A percentile compares a stretch with the other conserved stretches of the same genome.
These are phyloP conservation scores for Yponomeuta malinellus DNA, from an alignment of 2,888 invertebrate genomes.

Conservation along the genomic window DNA sequence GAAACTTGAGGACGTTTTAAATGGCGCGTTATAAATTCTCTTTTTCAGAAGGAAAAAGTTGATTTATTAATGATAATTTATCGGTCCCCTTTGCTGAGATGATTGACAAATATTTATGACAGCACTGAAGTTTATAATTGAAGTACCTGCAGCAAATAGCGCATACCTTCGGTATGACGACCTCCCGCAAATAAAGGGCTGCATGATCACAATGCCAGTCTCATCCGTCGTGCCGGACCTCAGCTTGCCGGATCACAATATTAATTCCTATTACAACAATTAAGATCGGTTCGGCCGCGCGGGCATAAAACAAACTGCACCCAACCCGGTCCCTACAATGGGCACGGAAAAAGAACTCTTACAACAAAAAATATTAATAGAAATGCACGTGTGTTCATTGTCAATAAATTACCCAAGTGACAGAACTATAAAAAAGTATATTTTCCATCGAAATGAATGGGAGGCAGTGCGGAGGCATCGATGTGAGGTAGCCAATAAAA, in stretches of 20 bases:
- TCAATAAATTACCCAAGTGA: slow-evolving; percentile 75
- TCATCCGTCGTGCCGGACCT: slow-evolving; percentile 21
- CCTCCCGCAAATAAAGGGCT: slow-evolving; percentile 24
- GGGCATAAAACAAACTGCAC: slow-evolving; percentile 61
- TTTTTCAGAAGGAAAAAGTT: not conserved
- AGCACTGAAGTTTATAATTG: not conserved
- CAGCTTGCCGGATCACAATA: slow-evolving; percentile 38
- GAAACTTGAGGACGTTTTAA: not conserved
- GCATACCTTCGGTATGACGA: slow-evolving; percentile 16
- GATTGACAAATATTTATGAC: not conserved
- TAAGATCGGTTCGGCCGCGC: slow-evolving; percentile 42
- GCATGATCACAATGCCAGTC: slow-evolving; percentile 11
- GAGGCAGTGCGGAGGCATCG: slow-evolving; percentile 69
- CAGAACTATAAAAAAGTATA: slow-evolving; percentile 74
- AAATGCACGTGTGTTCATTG: slow-evolving; percentile 75
- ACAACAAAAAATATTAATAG: slow-evolving; percentile 75
- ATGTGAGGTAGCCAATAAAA: slow-evolving; percentile 74
- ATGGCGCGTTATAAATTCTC: not conserved
- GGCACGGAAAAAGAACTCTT: slow-evolving; percentile 52
- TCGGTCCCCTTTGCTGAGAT: not conserved
- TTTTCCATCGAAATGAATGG: slow-evolving; percentile 72
- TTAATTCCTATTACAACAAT: slow-evolving; percentile 45
- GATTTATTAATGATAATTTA: slow-evolving; percentile 1
- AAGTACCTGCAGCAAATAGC: not conserved
- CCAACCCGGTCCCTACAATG: slow-evolving; percentile 32